Evolutionary conservation across 2,113 vertebrate genomes (phyloP).

Genomic region (Python bivittatus): DNA sequence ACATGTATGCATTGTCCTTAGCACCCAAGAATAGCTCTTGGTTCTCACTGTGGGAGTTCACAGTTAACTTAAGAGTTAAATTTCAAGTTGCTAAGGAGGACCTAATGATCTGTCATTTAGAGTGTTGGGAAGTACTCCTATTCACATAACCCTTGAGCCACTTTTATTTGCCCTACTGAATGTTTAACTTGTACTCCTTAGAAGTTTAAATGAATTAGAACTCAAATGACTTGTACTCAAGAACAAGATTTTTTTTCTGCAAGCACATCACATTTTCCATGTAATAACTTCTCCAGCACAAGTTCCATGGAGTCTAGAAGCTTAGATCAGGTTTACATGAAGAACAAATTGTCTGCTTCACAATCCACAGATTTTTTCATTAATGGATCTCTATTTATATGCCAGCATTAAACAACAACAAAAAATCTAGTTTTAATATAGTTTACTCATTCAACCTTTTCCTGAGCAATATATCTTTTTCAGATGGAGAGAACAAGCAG

Average conservation of each 20-base stretch:
- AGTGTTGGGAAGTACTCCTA: not conserved
- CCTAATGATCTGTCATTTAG: not conserved
- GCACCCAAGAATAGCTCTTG: not conserved
- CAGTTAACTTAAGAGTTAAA: not conserved
- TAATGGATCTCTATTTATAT: constrained; percentile 9
- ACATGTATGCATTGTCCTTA: not conserved
- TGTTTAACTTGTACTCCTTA: not conserved
- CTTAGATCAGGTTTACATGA: not conserved
- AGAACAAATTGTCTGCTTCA: not conserved
- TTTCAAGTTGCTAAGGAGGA: not conserved
- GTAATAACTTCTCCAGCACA: not conserved
- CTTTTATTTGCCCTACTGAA: not conserved
- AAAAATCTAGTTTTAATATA: not conserved
- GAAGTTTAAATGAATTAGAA: not conserved
- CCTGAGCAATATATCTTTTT: not conserved
- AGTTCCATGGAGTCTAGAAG: not conserved
- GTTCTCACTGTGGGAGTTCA: not conserved
- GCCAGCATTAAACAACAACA: not conserved
- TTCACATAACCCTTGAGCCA: not conserved
- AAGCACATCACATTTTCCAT: not conserved
- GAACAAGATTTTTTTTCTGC: not conserved
- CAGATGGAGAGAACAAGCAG: not conserved
- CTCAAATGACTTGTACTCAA: not conserved
- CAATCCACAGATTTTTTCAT: not conserved
- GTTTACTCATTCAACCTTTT: not conserved